Conservation (phyloP, 2,797 vertebrate genomes). For the Enteromius viviparus region DNA sequence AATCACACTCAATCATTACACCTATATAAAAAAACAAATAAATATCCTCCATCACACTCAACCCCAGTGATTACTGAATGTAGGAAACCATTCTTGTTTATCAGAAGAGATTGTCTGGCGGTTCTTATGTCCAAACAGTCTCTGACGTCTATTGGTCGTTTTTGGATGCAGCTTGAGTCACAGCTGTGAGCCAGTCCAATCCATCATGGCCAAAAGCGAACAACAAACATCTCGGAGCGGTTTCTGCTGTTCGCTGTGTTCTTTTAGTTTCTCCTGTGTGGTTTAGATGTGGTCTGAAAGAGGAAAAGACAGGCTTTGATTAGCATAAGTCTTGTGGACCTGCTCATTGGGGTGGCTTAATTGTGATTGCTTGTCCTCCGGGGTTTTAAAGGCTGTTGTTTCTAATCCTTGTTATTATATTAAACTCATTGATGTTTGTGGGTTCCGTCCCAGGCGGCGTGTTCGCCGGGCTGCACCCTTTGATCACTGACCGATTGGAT, state of each 20-base stretch:
- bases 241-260: conserved; percentile 6
- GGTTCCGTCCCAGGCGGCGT: neutral
- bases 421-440: conserved; percentile 25
- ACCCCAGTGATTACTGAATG: neutral
- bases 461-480: neutral
- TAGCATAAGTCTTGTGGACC: neutral
- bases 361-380: conserved; percentile 16
- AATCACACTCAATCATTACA: conserved; percentile 5
- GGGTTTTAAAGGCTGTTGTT: conserved; percentile 17
- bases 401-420: conserved; percentile 27
- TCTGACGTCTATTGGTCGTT: conserved; percentile 16
- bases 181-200: conserved; percentile 35
- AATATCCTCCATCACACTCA: neutral
- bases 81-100: conserved; percentile 14
- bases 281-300: neutral
- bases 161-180: conserved; percentile 40
- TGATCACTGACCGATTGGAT: conserved; percentile 15
- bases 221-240: conserved; percentile 6
- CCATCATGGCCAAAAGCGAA: conserved; percentile 35
- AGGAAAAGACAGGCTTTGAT: conserved; percentile 7
- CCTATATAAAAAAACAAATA: neutral
- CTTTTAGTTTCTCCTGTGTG: neutral
- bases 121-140: neutral
- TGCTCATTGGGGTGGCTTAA: neutral
- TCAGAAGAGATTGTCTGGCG: conserved; percentile 3